Evolutionary conservation across 2,113 vertebrate species (phyloP).

Genomic region (Cnemophilus loriae): DNA sequence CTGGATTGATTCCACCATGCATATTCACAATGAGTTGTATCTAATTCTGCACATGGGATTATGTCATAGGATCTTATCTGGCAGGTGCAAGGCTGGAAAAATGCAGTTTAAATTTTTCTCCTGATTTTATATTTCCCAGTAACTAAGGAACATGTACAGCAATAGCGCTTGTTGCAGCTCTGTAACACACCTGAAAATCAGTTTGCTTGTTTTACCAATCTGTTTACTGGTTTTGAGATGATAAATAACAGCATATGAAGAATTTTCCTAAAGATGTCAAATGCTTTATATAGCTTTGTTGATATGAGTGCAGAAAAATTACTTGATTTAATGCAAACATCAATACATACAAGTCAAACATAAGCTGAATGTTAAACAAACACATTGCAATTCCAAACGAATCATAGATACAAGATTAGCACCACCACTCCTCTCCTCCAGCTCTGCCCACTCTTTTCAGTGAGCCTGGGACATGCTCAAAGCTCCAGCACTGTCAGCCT

Average conservation of each 20-base stretch:
- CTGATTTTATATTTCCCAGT: neutral
- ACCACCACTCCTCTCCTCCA: neutral
- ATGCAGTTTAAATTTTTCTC: neutral
- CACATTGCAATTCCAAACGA: neutral
- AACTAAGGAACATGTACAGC: neutral
- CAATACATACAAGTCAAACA: slow-evolving; percentile 26
- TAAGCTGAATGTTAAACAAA: slow-evolving; percentile 8
- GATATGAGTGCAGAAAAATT: neutral
- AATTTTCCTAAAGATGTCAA: neutral
- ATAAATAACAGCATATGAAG: slow-evolving; percentile 11
- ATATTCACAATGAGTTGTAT: neutral
- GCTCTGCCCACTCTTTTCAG: neutral
- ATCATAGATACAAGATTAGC: neutral
- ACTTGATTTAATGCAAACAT: neutral
- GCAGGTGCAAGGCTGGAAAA: neutral
- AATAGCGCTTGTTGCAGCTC: neutral
- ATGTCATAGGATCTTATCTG: neutral
- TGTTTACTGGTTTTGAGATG: neutral
- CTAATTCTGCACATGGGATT: neutral
- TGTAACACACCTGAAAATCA: neutral
- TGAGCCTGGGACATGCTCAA: neutral
- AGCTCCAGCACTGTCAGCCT: neutral
- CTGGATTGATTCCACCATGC: neutral
- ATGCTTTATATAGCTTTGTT: slow-evolving; percentile 26
- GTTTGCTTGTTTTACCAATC: neutral